These are phyloP conservation scores for Lasioglossum morio DNA, from an alignment of 2,888 invertebrate species.

Conservation along the genomic window DNA sequence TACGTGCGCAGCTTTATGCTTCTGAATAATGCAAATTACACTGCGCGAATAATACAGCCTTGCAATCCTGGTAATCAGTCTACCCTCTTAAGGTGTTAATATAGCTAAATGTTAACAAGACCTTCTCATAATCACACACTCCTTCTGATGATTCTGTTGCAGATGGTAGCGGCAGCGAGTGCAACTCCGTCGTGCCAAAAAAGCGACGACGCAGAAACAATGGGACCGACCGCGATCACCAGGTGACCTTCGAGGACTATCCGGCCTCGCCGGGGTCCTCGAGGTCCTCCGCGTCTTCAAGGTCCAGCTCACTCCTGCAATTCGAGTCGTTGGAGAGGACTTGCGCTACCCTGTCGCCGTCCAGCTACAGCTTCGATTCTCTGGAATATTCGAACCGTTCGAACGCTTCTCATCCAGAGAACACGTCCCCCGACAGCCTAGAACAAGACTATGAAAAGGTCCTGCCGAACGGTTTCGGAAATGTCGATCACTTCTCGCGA, in stretches of 20 bases:
- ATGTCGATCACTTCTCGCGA: conserved; percentile 71
- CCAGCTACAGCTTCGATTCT: conserved; percentile 86
- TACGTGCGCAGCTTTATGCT: too few relatives aligned
- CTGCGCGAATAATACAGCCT: too few relatives aligned
- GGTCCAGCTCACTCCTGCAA: conserved; percentile 93
- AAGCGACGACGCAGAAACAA: conserved; percentile 82
- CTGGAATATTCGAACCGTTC: conserved; percentile 84
- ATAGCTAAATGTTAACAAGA: not conserved
- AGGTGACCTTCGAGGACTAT: conserved; percentile 68
- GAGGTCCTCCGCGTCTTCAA: conserved; percentile 87
- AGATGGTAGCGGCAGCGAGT: conserved; percentile 84
- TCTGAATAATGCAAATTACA: too few relatives aligned
- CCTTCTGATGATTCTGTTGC: not conserved
- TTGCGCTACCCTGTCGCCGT: conserved; percentile 86
- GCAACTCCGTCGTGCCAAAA: conserved; percentile 85
- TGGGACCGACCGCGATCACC: conserved; percentile 77
- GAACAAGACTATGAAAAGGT: conserved; percentile 83
- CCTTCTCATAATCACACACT: not conserved
- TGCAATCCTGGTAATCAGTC: too few relatives aligned
- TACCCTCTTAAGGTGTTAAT: too few relatives aligned
- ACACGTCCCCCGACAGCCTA: conserved; percentile 86
- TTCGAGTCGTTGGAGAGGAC: conserved; percentile 93
- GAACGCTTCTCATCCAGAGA: conserved; percentile 77
- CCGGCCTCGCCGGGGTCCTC: conserved; percentile 83
- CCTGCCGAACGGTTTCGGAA: conserved; percentile 77